These are phyloP conservation scores for Oreochromis mossambicus DNA, from an alignment of 2,797 vertebrate genomes.

Conservation along the genomic window DNA sequence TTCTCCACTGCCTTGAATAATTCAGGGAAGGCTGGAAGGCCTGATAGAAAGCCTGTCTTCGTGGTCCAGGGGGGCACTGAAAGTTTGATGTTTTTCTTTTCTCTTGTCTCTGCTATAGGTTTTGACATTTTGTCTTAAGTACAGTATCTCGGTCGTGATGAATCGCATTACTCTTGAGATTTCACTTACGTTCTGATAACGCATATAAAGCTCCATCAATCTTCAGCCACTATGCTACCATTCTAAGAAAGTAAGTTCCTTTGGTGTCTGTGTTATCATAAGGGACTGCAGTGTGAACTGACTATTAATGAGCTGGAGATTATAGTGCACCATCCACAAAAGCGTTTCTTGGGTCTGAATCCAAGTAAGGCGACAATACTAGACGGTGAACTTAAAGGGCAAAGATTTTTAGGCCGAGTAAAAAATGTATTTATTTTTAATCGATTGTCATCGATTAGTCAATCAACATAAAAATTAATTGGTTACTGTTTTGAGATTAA, in stretches of 20 bases:
- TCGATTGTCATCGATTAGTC: too few species aligned
- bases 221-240: constrained; percentile 2
- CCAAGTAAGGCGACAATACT: not conserved
- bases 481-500: not conserved
- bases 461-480: not conserved
- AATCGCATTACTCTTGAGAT: constrained; percentile 12
- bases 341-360: not conserved
- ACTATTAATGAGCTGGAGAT: constrained; percentile 23
- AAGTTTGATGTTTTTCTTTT: constrained; percentile 55
- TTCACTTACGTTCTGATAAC: constrained; percentile 28
- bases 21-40: constrained; percentile 66
- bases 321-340: not conserved
- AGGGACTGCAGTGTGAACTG: not conserved
- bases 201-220: constrained; percentile 20
- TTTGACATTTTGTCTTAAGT: constrained; percentile 41
- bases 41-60: constrained; percentile 58
- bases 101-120: constrained; percentile 23
- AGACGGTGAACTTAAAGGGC: not conserved
- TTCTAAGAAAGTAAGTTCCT: not conserved
- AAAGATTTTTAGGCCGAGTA: not conserved
- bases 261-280: constrained; percentile 7
- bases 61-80: constrained; percentile 47
- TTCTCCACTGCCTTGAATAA: constrained; percentile 74
- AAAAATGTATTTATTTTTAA: too few species aligned
- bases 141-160: constrained; percentile 25